Conservation (phyloP, 92 coral and sea anemone species). For the Paramuricea clavata region DNA sequence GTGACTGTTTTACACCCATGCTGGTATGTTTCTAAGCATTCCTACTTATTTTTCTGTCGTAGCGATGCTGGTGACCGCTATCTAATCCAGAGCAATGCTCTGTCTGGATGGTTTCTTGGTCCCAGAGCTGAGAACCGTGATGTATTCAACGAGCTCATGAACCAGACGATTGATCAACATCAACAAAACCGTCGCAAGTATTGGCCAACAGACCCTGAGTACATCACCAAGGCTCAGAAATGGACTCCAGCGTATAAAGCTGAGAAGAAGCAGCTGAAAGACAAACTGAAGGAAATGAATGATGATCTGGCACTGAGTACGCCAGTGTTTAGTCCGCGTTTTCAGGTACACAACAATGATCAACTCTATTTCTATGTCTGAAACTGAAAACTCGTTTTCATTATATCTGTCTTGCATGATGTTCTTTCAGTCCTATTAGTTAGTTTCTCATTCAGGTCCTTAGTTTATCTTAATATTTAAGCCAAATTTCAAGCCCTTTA, state of each 20-base stretch:
- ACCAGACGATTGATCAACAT: conserved; percentile 60
- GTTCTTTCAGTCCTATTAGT: too few species aligned
- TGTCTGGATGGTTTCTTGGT: conserved; percentile 76
- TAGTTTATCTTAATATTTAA: too few species aligned
- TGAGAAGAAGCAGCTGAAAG: conserved; percentile 56
- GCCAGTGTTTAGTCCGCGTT: conserved; percentile 86
- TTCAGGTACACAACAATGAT: conserved; percentile 77
- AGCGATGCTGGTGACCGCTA: conserved; percentile 39
- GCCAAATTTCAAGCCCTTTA: not conserved
- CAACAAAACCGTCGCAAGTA: conserved; percentile 56
- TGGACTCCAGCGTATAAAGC: conserved; percentile 59
- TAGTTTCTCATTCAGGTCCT: not conserved
- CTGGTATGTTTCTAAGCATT: not conserved
- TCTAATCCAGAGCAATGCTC: not conserved
- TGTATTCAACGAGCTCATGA: conserved; percentile 69
- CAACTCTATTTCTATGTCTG: too few species aligned
- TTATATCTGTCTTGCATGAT: too few species aligned
- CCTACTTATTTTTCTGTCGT: not conserved
- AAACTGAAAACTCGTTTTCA: too few species aligned
- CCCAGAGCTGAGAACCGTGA: conserved; percentile 88
- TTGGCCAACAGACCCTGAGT: conserved; percentile 85
- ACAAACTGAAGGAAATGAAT: conserved; percentile 68
- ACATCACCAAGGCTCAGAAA: conserved; percentile 75
- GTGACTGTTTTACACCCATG: too few species aligned
- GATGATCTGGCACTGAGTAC: conserved; percentile 76